phyloP scores from a whole-genome alignment of 2,888 invertebrate species.

The Stenodera caucasica region DNA sequence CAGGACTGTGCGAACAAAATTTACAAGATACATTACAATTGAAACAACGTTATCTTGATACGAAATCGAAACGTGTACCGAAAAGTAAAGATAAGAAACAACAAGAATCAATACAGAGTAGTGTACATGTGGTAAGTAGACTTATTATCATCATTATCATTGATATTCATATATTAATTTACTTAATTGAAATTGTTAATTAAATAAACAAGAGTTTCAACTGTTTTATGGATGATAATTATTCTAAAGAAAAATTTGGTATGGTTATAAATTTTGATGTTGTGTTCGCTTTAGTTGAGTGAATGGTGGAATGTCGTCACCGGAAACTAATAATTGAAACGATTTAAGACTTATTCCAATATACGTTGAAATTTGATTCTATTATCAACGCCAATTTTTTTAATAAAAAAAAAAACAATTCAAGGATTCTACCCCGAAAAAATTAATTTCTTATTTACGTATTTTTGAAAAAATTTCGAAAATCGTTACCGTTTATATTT shows the following conservation, averaged over 20 bases:
- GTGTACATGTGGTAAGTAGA: constrained; percentile 70
- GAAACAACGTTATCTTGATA: constrained; percentile 88
- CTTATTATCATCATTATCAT: neutral
- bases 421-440: no score
- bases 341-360: constrained; percentile 16
- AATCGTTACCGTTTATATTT: neutral
- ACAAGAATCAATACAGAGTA: constrained; percentile 56
- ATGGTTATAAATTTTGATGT: constrained; percentile 8
- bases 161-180: neutral
- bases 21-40: constrained; percentile 85
- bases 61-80: constrained; percentile 84
- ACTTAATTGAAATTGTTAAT: neutral
- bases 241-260: neutral
- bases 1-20: constrained; percentile 86
- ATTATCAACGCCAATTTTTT: no score
- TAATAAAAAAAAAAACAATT: no score
- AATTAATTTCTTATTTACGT: no score
- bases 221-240: neutral
- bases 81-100: constrained; percentile 78
- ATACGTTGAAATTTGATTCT: constrained; percentile 6
- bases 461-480: neutral
- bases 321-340: constrained; percentile 23
- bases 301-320: constrained; percentile 20
- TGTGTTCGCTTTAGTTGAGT: neutral
- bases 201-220: neutral